Base-by-base conservation (phyloP, 2,797 vertebrate genomes). In the Urocyon cinereoargenteus region DNA sequence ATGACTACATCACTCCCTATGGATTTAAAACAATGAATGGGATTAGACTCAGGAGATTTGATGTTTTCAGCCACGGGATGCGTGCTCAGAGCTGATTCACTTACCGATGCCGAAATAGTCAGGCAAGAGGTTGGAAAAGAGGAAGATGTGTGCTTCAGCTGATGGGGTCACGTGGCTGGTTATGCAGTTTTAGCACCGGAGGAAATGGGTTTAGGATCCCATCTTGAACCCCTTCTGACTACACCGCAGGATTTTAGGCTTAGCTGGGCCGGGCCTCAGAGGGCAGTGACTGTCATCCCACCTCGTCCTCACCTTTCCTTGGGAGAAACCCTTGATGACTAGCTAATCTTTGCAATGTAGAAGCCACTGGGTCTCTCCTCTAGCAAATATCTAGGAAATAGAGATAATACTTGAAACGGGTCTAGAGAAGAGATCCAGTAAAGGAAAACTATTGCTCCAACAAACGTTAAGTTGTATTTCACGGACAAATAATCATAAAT, bases 371-470 rank as follows among this genome's bases (percentile, higher is more conserved):
- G 2, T 21, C 36, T 77, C 82, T 79, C 57, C 59, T 28, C 24
- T 88, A 66, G 16, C n/a, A 34, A 77, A 15, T 64, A 26, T 73
- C 55, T 93, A 83, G 68, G 26, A 95, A 91, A 59, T 53, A 70
- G 0, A 61, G 28, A 55, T 5, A 59, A 10, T 49, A 28, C 92
- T 86, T 51, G 15, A 88, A 92, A 78, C 31, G 19, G 78, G 31
- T 51, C 72, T 81, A 83, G 92, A 51, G 36, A 96, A 96, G 31
- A 90, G 3, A 64, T 55, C 31, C 70, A 89, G 6, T 36, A 64
- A 90, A 93, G 70, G 92, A 95, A 96, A 96, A 61, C n/a, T 31
- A 10, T 70, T 89, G 91, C 28, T 92, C 62, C 51, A 83, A n/a
- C 22, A 91, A 85, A 16, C 6, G 51, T 93, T 94, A 86, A 72